phyloP scores from a whole-genome alignment of 2,797 vertebrate species.

The Tadarida brasiliensis region DNA sequence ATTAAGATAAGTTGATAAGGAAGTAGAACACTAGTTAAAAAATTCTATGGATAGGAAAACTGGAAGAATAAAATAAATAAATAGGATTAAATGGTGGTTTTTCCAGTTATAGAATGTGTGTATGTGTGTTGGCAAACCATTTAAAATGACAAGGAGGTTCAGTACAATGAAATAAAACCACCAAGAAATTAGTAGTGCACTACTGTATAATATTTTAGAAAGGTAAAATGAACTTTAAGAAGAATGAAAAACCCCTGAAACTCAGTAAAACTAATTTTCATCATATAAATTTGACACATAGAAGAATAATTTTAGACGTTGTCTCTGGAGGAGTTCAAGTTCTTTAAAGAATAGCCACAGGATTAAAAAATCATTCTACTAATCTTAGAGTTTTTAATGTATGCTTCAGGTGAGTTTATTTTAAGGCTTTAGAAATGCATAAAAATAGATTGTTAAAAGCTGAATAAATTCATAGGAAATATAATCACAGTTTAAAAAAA shows the following conservation, averaged over 20 bases:
- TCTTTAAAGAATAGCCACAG: background rate
- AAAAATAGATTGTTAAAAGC: background rate
- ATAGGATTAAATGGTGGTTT: slow-evolving; percentile 1
- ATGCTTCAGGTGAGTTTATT: background rate
- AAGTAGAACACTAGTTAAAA: slow-evolving; percentile 31
- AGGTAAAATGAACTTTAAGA: slow-evolving; percentile 13
- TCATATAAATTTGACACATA: background rate
- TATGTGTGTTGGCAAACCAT: background rate
- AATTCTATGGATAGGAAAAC: background rate
- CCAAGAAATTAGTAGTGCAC: background rate
- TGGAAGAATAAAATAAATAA: background rate
- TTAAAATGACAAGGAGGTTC: background rate
- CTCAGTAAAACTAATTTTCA: slow-evolving; percentile 9
- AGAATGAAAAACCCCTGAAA: background rate
- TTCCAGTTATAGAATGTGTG: background rate
- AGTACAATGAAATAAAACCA: slow-evolving; percentile 1
- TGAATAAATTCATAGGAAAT: slow-evolving; percentile 29
- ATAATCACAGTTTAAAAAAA: no score
- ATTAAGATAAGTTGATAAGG: background rate
- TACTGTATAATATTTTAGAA: background rate
- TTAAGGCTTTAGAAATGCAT: slow-evolving; percentile 19
- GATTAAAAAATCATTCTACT: slow-evolving; percentile 35
- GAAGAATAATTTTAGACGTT: slow-evolving; percentile 28
- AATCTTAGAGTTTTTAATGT: background rate
- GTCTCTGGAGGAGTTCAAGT: slow-evolving; percentile 1